phyloP scores from a whole-genome alignment of 2,888 invertebrate species.

The Mylabris sibirica region DNA sequence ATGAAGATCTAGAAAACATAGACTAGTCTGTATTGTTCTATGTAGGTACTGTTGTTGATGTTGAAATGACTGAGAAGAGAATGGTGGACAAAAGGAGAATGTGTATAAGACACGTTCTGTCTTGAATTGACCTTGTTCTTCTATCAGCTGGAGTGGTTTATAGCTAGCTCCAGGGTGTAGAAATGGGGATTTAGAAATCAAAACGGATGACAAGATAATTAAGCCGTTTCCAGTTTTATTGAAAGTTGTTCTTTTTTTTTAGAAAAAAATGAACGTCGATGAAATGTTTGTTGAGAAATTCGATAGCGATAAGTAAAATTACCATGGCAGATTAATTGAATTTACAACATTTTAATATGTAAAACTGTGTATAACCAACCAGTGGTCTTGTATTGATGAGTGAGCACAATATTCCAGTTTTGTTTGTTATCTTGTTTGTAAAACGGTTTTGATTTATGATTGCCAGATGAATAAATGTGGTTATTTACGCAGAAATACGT shows the following conservation, averaged over 20 bases:
- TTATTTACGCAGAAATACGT: slow-evolving; percentile 13
- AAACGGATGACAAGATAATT: background rate
- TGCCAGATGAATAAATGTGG: slow-evolving; percentile 21
- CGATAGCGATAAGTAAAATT: background rate
- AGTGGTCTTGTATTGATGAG: background rate
- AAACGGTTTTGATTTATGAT: slow-evolving; percentile 24
- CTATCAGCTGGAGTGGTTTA: background rate
- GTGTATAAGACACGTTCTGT: slow-evolving; percentile 30
- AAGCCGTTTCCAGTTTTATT: background rate
- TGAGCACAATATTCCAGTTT: background rate
- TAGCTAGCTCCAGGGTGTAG: background rate
- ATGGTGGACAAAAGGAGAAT: slow-evolving; percentile 26
- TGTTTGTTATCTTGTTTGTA: slow-evolving; percentile 14
- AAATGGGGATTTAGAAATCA: slow-evolving; percentile 2
- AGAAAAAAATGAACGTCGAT: background rate
- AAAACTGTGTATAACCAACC: background rate
- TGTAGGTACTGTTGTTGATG: too few species aligned
- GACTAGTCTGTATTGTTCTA: slow-evolving; percentile 10
- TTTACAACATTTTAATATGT: slow-evolving; percentile 7
- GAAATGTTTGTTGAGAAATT: background rate
- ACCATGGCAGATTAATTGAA: background rate
- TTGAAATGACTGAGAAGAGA: slow-evolving; percentile 21
- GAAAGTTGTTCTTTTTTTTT: background rate
- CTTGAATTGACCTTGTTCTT: background rate
- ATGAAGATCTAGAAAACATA: slow-evolving; percentile 23